Evolutionary conservation across 2,888 invertebrate species (phyloP), one percentile per base, ranked within the genome.

Genomic region (Orthonychiurus folsomi): DNA sequence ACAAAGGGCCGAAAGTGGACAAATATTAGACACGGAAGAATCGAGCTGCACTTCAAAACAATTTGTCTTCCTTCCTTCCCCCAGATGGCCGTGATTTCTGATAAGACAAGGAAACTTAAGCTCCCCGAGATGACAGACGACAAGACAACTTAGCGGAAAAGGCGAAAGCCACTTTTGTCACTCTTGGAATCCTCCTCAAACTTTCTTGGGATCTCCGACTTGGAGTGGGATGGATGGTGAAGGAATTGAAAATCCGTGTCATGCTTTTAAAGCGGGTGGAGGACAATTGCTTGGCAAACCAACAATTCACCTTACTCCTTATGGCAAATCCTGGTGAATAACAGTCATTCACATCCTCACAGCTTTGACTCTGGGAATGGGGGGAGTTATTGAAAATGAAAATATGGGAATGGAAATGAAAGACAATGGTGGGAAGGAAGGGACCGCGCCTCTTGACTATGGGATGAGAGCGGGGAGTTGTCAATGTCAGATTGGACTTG

Each of bases 201-300:
- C 37, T 37, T 37, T 37, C 37, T 5, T 37, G 37, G 5, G 9
- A 15, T 37, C 9, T 37, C 37, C n/a, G n/a, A n/a, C n/a, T n/a
- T n/a, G n/a, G n/a, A n/a, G n/a, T n/a, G n/a, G n/a, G n/a, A n/a
- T n/a, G 37, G 5, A 5, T 9, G 15, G 37, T 37, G 37, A 15
- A 37, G 15, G 37, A 37, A 37, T 37, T 37, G 37, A 37, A 37
- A 37, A 37, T 37, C 37, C 37, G 37, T 37, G 37, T 37, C 37
- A 37, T 37, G 37, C 37, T 37, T 37, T 37, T 37, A 37, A 37
- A 37, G 37, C 37, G 37, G 37, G n/a, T n/a, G n/a, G n/a, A n/a
- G n/a, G n/a, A 37, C 37, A 37, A 37, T 37, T 37, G 37, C 37
- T 37, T 9, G 37, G 37, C 5, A 37, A 37, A 37, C 9, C 9